Evolutionary conservation across 2,888 invertebrate species (phyloP).

Genomic region (Suillia variegata): DNA sequence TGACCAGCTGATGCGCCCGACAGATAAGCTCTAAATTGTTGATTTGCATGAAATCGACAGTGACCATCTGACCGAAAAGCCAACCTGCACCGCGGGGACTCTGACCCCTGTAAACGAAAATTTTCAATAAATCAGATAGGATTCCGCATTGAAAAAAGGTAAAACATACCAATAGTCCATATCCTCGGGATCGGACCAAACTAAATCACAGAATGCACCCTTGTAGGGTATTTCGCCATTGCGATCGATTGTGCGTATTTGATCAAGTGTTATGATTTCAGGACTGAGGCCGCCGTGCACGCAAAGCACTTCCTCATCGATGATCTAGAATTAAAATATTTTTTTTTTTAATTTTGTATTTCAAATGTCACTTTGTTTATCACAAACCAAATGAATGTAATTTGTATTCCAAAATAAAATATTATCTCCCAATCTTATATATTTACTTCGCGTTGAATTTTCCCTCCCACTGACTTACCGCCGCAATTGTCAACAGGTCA

Average conservation of each 20-base stretch:
- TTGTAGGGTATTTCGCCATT: conserved; percentile 98
- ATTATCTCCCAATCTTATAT: neutral
- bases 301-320: conserved; percentile 96
- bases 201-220: conserved; percentile 97
- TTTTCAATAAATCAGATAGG: neutral
- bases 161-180: conserved; percentile 84
- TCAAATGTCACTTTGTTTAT: too few relatives aligned
- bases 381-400: neutral
- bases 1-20: conserved; percentile 97
- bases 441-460: neutral
- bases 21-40: conserved; percentile 94
- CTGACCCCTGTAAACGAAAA: conserved; percentile 68
- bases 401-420: neutral
- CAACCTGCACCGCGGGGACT: conserved; percentile 98
- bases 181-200: conserved; percentile 99
- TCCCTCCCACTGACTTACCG: conserved; percentile 73
- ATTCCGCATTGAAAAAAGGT: too few relatives aligned
- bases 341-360: too few relatives aligned
- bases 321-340: conserved; percentile 68
- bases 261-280: conserved; percentile 94
- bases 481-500: conserved; percentile 96
- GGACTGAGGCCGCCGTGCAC: conserved; percentile 98
- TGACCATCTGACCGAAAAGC: conserved; percentile 94
- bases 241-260: conserved; percentile 92
- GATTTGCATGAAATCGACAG: conserved; percentile 91